A percentile compares a stretch with the other conserved stretches of the same genome.
Evolutionary conservation across 30 jellyfish, hydroid and myxozoan species (phyloP).

Genomic region (Nemopilema nomurai): DNA sequence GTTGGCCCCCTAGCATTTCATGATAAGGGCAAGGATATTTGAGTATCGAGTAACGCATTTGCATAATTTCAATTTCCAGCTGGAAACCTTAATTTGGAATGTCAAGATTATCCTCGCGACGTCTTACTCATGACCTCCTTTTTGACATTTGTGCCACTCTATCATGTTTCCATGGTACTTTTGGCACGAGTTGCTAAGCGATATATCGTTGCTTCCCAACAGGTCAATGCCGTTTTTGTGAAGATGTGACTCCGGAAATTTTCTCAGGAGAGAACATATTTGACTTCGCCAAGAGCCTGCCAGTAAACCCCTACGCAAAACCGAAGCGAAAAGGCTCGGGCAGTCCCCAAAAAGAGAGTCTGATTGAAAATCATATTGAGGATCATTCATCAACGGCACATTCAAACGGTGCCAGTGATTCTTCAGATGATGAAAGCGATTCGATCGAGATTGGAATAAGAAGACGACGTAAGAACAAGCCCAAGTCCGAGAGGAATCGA

Average conservation of each 20-base stretch:
- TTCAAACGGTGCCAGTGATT: conserved; percentile 3
- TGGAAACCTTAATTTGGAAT: too few species aligned
- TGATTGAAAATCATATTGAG: background rate
- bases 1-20: too few species aligned
- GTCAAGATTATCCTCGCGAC: too few species aligned
- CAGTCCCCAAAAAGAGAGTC: background rate
- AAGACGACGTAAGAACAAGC: conserved; percentile 18
- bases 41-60: too few species aligned
- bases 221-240: conserved; percentile 50
- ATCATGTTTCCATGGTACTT: too few species aligned
- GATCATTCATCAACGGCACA: background rate
- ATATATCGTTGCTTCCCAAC: background rate
- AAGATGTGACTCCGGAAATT: conserved; percentile 35
- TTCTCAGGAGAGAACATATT: conserved; percentile 27
- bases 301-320: conserved; percentile 3
- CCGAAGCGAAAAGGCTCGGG: conserved; percentile 29
- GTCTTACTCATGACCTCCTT: too few species aligned
- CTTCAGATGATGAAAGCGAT: conserved; percentile 59
- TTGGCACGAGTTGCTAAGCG: too few species aligned
- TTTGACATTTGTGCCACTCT: too few species aligned
- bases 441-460: conserved; percentile 35
- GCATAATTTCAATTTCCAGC: too few species aligned
- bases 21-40: too few species aligned
- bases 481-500: conserved; percentile 30
- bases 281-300: conserved; percentile 38